These are phyloP conservation scores for Copidosoma floridanum DNA, from an alignment of 1,140 invertebrate species.

Conservation along the genomic window DNA sequence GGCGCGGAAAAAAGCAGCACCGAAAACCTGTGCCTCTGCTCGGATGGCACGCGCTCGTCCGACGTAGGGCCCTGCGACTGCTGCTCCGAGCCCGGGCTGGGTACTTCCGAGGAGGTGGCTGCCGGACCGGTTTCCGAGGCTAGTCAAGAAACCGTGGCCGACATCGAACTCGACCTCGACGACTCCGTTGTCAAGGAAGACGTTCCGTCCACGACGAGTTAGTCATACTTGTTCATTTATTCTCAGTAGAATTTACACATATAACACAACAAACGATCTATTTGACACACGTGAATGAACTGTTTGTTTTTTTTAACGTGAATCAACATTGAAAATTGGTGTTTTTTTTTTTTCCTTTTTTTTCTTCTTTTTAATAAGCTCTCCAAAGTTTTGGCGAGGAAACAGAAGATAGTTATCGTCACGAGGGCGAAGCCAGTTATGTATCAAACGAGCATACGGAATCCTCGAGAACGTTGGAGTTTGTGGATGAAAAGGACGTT, in stretches of 20 bases:
- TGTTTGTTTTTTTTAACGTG: too few relatives aligned
- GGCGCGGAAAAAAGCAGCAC: slow-evolving; percentile 31
- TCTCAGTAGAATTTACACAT: too few relatives aligned
- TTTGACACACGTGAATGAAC: too few relatives aligned
- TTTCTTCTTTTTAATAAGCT: too few relatives aligned
- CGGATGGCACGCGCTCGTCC: background rate
- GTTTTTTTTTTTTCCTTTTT: too few relatives aligned
- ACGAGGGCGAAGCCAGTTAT: slow-evolving; percentile 11
- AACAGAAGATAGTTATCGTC: background rate
- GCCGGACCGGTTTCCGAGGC: slow-evolving; percentile 24
- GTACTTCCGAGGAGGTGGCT: background rate
- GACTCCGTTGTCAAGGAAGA: slow-evolving; percentile 40
- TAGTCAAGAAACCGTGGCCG: slow-evolving; percentile 46
- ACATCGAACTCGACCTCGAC: slow-evolving; percentile 43
- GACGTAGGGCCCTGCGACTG: too few relatives aligned
- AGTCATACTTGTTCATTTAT: background rate
- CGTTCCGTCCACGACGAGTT: slow-evolving; percentile 20
- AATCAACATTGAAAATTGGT: too few relatives aligned
- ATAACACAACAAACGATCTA: too few relatives aligned
- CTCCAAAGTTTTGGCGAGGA: slow-evolving; percentile 18
- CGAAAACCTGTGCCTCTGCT: background rate
- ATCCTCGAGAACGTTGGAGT: background rate
- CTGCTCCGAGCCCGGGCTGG: background rate
- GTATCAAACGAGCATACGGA: background rate
- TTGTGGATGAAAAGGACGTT: background rate